Conservation (phyloP, 2,888 invertebrate species). For the Dugesia japonica region DNA sequence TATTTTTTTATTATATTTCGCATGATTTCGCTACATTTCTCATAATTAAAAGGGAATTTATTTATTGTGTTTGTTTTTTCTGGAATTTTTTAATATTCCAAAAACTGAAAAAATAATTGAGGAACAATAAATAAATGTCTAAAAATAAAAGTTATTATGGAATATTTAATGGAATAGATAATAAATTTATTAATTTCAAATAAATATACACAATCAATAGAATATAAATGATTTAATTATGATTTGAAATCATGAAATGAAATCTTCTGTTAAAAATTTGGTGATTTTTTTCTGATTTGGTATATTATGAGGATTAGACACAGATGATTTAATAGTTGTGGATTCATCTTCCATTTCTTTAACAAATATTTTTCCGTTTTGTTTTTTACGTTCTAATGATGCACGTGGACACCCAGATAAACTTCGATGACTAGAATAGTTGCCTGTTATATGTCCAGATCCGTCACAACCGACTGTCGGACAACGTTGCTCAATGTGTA, state of each 20-base stretch:
- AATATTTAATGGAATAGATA: not conserved
- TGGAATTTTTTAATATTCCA: too few relatives aligned
- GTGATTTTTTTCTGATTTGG: not conserved
- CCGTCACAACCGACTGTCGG: constrained; percentile 90
- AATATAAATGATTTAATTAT: not conserved
- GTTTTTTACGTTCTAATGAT: not conserved
- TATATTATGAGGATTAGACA: not conserved
- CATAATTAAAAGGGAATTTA: too few relatives aligned
- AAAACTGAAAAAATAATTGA: too few relatives aligned
- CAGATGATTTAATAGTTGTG: not conserved
- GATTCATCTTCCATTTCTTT: constrained; percentile 5
- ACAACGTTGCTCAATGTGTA: constrained; percentile 54
- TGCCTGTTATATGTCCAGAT: constrained; percentile 89
- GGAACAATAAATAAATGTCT: too few relatives aligned
- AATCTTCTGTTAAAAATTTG: not conserved
- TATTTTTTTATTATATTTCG: too few relatives aligned
- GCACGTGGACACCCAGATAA: constrained; percentile 87
- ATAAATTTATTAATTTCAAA: not conserved
- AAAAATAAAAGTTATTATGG: too few relatives aligned
- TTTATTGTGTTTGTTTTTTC: too few relatives aligned
- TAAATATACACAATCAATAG: not conserved
- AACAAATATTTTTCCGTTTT: not conserved
- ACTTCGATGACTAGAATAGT: constrained; percentile 88
- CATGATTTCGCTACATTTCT: too few relatives aligned
- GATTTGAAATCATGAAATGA: not conserved